A percentile compares a stretch with the other conserved stretches of the same genome.
Evolutionary conservation across 2,888 invertebrate genomes (phyloP).

Genomic region (Hoplodrina ambigua): DNA sequence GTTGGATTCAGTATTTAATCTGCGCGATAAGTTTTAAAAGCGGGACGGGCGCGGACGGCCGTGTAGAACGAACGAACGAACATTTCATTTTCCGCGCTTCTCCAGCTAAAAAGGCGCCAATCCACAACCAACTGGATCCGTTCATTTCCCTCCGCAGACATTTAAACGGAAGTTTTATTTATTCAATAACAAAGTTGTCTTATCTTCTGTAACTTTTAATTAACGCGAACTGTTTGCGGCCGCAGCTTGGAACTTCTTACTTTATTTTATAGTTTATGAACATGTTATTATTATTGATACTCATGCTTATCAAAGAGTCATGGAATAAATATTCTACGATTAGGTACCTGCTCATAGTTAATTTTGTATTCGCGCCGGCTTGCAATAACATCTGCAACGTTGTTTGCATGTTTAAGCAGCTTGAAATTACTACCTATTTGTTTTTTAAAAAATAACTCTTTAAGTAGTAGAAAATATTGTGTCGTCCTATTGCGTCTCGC

Average conservation of each 20-base stretch:
- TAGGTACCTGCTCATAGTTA: constrained; percentile 8
- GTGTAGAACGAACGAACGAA: constrained; percentile 35
- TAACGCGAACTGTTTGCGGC: constrained; percentile 66
- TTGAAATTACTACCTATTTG: constrained; percentile 38
- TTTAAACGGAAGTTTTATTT: constrained; percentile 75
- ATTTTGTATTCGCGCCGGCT: constrained; percentile 40
- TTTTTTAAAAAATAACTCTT: constrained; percentile 30
- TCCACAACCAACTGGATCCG: constrained; percentile 60
- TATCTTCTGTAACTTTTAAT: constrained; percentile 78
- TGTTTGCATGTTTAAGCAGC: constrained; percentile 53
- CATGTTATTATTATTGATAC: constrained; percentile 42
- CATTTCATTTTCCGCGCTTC: constrained; percentile 59
- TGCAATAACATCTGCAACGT: constrained; percentile 56
- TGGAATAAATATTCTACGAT: constrained; percentile 35
- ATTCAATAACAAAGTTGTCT: constrained; percentile 78
- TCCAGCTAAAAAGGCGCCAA: constrained; percentile 65
- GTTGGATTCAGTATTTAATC: constrained; percentile 73
- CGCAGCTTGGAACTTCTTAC: constrained; percentile 38
- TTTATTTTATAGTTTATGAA: constrained; percentile 29
- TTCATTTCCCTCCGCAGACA: constrained; percentile 66
- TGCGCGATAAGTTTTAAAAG: constrained; percentile 71
- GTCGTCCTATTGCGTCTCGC: constrained; percentile 36
- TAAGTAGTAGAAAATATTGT: constrained; percentile 34
- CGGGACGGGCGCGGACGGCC: constrained; percentile 28
- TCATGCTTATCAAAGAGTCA: constrained; percentile 26